These are phyloP conservation scores for Synergus japonicus DNA, from an alignment of 2,888 invertebrate genomes.

Conservation along the genomic window DNA sequence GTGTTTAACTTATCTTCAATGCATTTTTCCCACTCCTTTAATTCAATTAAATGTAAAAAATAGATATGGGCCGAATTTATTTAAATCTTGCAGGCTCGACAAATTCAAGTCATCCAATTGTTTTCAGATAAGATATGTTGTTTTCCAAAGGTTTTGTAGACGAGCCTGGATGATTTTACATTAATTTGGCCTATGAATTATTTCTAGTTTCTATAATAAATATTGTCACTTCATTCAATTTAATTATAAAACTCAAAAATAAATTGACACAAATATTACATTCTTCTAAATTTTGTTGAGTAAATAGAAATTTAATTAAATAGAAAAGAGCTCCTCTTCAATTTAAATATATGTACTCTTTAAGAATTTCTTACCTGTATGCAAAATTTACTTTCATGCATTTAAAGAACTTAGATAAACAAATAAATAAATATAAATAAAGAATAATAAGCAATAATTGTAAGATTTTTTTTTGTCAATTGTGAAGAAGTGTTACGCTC, in stretches of 20 bases:
- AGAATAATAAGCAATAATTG: slow-evolving; percentile 59
- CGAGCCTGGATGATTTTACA: neutral
- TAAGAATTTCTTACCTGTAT: slow-evolving; percentile 23
- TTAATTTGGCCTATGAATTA: neutral
- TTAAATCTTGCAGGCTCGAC: too few relatives aligned
- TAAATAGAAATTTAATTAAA: neutral
- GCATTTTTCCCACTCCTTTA: neutral
- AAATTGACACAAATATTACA: neutral
- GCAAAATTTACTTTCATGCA: slow-evolving; percentile 54
- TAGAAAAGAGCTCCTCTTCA: slow-evolving; percentile 21
- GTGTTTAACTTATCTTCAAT: neutral
- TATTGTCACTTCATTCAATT: neutral
- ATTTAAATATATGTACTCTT: slow-evolving; percentile 16
- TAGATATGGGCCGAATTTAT: too few relatives aligned
- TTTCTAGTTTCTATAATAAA: neutral
- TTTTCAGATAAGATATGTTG: neutral
- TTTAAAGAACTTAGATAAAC: slow-evolving; percentile 55
- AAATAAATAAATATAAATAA: slow-evolving; percentile 50
- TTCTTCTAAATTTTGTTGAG: neutral
- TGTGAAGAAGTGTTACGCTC: slow-evolving; percentile 74
- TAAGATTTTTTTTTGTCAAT: slow-evolving; percentile 66
- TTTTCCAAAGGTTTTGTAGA: neutral
- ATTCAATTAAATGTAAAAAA: neutral
- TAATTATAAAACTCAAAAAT: neutral
- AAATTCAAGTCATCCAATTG: too few relatives aligned